Percentiles rank a stretch among this genome's conserved stretches.
Conservation (phyloP, 1,140 invertebrate species). For the Drosophila kohkoa region DNA sequence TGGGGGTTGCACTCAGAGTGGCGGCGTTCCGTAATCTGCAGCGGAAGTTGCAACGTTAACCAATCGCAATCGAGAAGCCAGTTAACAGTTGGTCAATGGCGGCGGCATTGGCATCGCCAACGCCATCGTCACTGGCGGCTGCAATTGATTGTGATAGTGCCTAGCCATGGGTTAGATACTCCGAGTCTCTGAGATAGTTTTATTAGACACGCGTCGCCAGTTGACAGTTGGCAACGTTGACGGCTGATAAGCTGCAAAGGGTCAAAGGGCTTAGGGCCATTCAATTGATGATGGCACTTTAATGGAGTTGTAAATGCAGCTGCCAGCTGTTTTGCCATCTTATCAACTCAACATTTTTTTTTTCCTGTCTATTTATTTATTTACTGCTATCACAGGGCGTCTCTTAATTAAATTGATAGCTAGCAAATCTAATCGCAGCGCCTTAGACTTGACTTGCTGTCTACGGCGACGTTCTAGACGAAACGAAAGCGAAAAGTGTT, state of each 20-base stretch:
- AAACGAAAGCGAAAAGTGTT: slow-evolving; percentile 63
- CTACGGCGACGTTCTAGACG: slow-evolving; percentile 25
- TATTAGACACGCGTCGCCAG: slow-evolving; percentile 79
- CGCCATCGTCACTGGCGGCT: slow-evolving; percentile 43
- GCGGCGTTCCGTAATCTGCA: slow-evolving; percentile 45
- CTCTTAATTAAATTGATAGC: slow-evolving; percentile 19
- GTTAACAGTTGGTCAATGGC: slow-evolving; percentile 73
- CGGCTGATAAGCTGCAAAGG: slow-evolving; percentile 47
- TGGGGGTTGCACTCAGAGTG: slow-evolving; percentile 38
- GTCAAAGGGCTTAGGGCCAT: slow-evolving; percentile 39
- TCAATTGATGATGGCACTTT: slow-evolving; percentile 57
- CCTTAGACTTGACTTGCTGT: slow-evolving; percentile 14
- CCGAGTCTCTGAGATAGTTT: slow-evolving; percentile 64
- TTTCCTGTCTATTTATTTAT: background rate
- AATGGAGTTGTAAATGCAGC: slow-evolving; percentile 77
- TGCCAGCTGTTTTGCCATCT: slow-evolving; percentile 44
- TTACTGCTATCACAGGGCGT: slow-evolving; percentile 9
- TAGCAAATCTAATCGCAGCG: slow-evolving; percentile 16
- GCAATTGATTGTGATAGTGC: slow-evolving; percentile 49
- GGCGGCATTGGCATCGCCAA: slow-evolving; percentile 61
- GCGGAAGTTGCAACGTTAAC: slow-evolving; percentile 43
- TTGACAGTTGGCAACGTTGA: slow-evolving; percentile 44
- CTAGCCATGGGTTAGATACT: slow-evolving; percentile 42
- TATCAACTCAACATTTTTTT: slow-evolving; percentile 18
- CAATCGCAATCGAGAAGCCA: slow-evolving; percentile 55